Conservation (phyloP, 1,140 invertebrate species). For the Papilio dardanus region DNA sequence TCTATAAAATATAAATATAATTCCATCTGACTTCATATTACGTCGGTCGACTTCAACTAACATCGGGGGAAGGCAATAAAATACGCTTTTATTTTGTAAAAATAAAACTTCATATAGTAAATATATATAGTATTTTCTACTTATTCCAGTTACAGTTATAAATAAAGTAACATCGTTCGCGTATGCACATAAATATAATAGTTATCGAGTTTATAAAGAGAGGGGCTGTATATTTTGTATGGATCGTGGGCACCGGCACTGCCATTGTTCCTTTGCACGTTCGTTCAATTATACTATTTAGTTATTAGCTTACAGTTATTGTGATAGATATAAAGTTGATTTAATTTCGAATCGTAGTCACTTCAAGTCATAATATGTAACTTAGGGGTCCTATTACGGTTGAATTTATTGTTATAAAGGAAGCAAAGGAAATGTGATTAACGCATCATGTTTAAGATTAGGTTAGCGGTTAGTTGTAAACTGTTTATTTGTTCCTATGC, state of each 20-base stretch:
- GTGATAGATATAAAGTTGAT: slow-evolving; percentile 75
- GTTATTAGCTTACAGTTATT: slow-evolving; percentile 65
- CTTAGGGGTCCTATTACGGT: slow-evolving; percentile 68
- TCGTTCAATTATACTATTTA: slow-evolving; percentile 54
- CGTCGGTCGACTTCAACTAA: slow-evolving; percentile 43
- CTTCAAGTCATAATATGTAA: slow-evolving; percentile 81
- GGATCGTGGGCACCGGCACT: slow-evolving; percentile 50
- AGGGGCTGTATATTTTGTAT: slow-evolving; percentile 62
- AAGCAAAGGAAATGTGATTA: slow-evolving; percentile 72
- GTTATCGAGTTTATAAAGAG: slow-evolving; percentile 48
- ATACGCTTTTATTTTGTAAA: slow-evolving; percentile 82
- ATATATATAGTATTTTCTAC: slow-evolving; percentile 35
- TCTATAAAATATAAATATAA: slow-evolving; percentile 29
- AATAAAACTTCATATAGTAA: slow-evolving; percentile 43
- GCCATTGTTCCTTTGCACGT: slow-evolving; percentile 67
- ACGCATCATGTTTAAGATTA: slow-evolving; percentile 63
- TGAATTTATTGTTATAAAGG: slow-evolving; percentile 55
- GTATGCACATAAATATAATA: slow-evolving; percentile 44
- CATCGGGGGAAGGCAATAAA: slow-evolving; percentile 84
- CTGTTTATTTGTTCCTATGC: slow-evolving; percentile 69
- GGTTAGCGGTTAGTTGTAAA: slow-evolving; percentile 57
- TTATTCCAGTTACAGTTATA: slow-evolving; percentile 37
- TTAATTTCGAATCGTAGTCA: slow-evolving; percentile 78
- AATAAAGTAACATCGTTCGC: slow-evolving; percentile 37
- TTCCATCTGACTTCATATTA: slow-evolving; percentile 36